Evolutionary conservation across 2,113 vertebrate genomes (phyloP).

Genomic region (Regulus satrapa): DNA sequence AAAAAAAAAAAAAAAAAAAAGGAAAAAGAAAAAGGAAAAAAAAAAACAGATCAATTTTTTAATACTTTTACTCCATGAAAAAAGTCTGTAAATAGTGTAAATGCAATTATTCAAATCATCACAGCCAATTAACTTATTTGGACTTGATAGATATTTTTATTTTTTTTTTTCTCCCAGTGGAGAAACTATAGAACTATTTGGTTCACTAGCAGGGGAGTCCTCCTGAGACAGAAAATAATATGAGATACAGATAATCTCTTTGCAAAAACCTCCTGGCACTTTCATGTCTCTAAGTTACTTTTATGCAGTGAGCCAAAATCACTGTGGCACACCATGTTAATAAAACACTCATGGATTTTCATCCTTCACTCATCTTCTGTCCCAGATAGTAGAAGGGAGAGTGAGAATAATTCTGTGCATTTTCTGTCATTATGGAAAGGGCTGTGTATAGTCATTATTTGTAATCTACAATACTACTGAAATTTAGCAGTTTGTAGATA

Average conservation of each 20-base stretch:
- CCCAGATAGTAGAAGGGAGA: not conserved
- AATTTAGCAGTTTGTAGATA: not conserved
- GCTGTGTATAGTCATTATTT: not conserved
- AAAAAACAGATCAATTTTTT: not conserved
- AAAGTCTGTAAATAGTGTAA: not conserved
- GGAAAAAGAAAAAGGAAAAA: not conserved
- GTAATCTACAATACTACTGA: not conserved
- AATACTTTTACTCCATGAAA: not conserved
- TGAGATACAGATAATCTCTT: not conserved
- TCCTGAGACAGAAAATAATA: conserved; percentile 2
- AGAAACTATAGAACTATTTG: not conserved
- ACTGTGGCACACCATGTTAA: not conserved
- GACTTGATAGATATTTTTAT: not conserved
- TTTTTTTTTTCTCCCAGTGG: not conserved
- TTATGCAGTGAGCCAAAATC: not conserved
- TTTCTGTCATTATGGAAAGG: not conserved
- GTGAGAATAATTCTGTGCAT: not conserved
- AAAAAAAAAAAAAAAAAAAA: not conserved
- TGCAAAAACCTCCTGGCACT: not conserved
- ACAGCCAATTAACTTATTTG: not conserved
- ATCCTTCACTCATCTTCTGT: not conserved
- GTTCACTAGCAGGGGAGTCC: not conserved
- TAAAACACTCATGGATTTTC: not conserved
- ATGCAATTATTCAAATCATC: not conserved
- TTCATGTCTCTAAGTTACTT: conserved; percentile 1